These are phyloP conservation scores for Chironex yamaguchii DNA, from an alignment of 30 jellyfish, hydroid and myxozoan species.

Conservation along the genomic window DNA sequence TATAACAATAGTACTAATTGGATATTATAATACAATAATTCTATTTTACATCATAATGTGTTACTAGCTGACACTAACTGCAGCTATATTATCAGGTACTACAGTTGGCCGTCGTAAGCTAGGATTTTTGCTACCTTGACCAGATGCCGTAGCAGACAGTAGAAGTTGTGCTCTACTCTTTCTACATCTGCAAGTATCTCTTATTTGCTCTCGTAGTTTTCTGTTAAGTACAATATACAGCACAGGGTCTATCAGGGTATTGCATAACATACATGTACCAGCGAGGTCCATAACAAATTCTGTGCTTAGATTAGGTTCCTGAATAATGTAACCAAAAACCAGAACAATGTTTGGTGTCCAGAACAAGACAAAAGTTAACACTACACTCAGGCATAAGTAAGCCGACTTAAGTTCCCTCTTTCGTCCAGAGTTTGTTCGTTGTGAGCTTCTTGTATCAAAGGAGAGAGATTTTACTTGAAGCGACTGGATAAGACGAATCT, in stretches of 20 bases:
- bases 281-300: neutral
- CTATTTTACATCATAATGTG: too few species aligned
- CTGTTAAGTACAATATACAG: neutral
- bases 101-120: too few species aligned
- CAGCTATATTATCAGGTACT: too few species aligned
- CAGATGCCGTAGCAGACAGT: too few species aligned
- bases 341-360: conserved; percentile 61
- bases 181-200: too few species aligned
- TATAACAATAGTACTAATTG: too few species aligned
- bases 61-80: too few species aligned
- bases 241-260: neutral
- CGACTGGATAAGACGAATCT: neutral
- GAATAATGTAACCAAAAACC: neutral
- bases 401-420: conserved; percentile 56
- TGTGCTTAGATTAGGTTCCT: neutral
- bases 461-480: neutral
- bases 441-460: neutral
- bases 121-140: too few species aligned
- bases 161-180: too few species aligned
- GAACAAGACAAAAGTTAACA: conserved; percentile 23
- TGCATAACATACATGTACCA: neutral
- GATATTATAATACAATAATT: too few species aligned
- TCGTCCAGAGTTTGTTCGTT: neutral
- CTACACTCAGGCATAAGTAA: conserved; percentile 53
- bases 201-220: neutral